phyloP scores from a whole-genome alignment of 2,113 vertebrate species.

The Oplegnathus fasciatus region DNA sequence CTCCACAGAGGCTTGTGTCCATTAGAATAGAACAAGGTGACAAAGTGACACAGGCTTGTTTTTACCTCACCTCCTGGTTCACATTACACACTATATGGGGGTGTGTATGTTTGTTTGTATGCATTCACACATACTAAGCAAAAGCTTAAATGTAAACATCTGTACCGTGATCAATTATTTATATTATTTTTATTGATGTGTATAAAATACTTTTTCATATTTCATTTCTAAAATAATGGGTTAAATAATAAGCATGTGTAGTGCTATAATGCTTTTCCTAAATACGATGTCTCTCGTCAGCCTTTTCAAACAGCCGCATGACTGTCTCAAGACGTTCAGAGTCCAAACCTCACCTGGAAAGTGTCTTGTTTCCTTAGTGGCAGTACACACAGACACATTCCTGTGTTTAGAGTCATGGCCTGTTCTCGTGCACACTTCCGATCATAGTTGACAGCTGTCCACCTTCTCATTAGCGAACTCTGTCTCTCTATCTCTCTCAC shows the following conservation, averaged over 20 bases:
- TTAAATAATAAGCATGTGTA: not conserved
- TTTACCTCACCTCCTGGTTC: slow-evolving; percentile 27
- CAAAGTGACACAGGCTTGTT: slow-evolving; percentile 59
- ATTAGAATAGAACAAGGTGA: slow-evolving; percentile 75
- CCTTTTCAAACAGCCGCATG: not conserved
- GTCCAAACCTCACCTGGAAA: slow-evolving; percentile 40
- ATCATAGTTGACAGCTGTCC: slow-evolving; percentile 71
- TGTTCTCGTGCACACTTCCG: slow-evolving; percentile 40
- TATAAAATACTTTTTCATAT: not conserved
- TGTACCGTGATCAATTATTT: not conserved
- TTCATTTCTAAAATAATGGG: not conserved
- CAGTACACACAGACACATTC: slow-evolving; percentile 54
- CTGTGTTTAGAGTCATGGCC: slow-evolving; percentile 35
- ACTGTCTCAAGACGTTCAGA: not conserved
- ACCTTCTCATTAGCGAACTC: slow-evolving; percentile 60
- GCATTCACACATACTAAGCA: not conserved
- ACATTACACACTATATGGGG: slow-evolving; percentile 34
- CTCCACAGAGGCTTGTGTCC: slow-evolving; percentile 52
- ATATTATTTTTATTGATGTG: not conserved
- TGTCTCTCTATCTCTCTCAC: slow-evolving; percentile 6
- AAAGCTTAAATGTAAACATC: not conserved
- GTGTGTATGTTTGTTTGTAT: slow-evolving; percentile 12
- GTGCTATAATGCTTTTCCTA: not conserved
- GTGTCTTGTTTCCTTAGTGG: slow-evolving; percentile 32
- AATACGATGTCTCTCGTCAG: not conserved